Evolutionary conservation across 2,888 invertebrate genomes (phyloP).

Genomic region (Tiphia femorata): DNA sequence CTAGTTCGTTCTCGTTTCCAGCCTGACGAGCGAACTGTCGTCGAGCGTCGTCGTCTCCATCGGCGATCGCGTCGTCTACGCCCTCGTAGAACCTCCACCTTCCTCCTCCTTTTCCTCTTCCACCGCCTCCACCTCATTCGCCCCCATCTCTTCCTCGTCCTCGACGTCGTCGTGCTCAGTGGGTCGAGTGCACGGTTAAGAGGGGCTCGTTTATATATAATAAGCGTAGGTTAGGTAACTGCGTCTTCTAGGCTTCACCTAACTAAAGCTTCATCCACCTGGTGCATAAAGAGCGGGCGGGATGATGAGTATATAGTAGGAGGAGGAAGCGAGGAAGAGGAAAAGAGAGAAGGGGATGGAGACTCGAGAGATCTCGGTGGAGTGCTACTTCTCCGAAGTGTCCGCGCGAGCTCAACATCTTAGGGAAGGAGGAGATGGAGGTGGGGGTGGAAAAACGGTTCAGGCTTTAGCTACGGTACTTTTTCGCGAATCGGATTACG

Average conservation of each 20-base stretch:
- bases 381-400: slow-evolving; percentile 26
- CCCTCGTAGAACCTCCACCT: slow-evolving; percentile 1
- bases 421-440: no score
- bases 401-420: slow-evolving; percentile 24
- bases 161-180: slow-evolving; percentile 36
- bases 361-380: slow-evolving; percentile 16
- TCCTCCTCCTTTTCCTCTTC: not conserved
- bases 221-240: slow-evolving; percentile 39
- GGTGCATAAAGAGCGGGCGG: slow-evolving; percentile 1
- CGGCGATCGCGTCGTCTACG: slow-evolving; percentile 14
- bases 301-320: not conserved
- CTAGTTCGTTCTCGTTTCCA: slow-evolving; percentile 22
- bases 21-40: slow-evolving; percentile 7
- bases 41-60: slow-evolving; percentile 21
- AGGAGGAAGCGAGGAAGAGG: not conserved
- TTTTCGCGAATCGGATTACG: no score
- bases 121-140: no score
- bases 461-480: not conserved
- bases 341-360: slow-evolving; percentile 3
- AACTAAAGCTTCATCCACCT: slow-evolving; percentile 21
- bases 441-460: slow-evolving; percentile 6
- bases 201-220: slow-evolving; percentile 44
- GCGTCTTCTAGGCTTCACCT: slow-evolving; percentile 30
- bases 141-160: slow-evolving; percentile 10
- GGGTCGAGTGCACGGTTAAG: slow-evolving; percentile 49